Evolutionary conservation across 2,797 vertebrate genomes (phyloP).

Genomic region (Nothura maculosa): DNA sequence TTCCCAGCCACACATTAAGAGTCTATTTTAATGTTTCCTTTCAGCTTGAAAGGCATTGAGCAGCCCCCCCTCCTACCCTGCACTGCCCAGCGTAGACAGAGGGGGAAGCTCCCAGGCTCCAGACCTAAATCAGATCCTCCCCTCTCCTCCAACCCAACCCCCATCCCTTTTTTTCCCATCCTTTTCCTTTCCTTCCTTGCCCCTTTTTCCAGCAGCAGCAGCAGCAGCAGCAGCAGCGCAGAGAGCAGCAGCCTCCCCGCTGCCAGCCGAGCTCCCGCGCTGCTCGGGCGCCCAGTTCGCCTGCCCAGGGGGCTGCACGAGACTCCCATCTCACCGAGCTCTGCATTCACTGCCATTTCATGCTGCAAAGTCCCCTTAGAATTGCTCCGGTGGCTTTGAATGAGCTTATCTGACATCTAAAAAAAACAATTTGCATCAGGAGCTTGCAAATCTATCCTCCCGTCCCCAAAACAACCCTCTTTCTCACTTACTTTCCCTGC

Average conservation of each 20-base stretch:
- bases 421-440: slow-evolving; percentile 48
- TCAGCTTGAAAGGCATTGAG: neutral
- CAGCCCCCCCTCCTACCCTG: neutral
- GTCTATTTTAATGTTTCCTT: neutral
- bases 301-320: too few relatives aligned
- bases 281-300: neutral
- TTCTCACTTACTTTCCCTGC: slow-evolving; percentile 45
- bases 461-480: slow-evolving; percentile 50
- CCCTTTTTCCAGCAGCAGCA: neutral
- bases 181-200: too few relatives aligned
- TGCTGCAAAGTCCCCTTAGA: slow-evolving; percentile 51
- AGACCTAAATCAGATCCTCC: neutral
- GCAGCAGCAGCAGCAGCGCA: too few relatives aligned
- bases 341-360: slow-evolving; percentile 55
- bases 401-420: slow-evolving; percentile 78
- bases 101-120: neutral
- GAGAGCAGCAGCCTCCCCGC: neutral
- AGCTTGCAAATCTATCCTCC: slow-evolving; percentile 55
- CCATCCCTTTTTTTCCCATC: neutral
- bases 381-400: slow-evolving; percentile 63
- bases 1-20: neutral
- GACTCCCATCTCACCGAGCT: slow-evolving; percentile 30
- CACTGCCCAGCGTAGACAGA: neutral
- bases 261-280: too few relatives aligned
- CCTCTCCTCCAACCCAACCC: neutral